Base-by-base conservation (phyloP, 2,888 invertebrate genomes). In the Zaprionus obscuricornis region DNA sequence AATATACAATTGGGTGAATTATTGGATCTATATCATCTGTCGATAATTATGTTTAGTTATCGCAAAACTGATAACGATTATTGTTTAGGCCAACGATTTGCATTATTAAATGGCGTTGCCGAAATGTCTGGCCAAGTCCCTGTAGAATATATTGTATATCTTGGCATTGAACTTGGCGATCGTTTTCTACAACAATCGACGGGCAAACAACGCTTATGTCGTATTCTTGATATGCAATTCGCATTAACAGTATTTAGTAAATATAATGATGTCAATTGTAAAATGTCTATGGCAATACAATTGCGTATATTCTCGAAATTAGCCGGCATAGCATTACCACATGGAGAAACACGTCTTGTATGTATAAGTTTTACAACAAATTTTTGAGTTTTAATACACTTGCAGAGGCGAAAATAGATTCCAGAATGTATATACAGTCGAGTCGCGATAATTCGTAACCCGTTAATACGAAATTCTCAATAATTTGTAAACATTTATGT, bases 41-140 rank as follows among this genome's bases (percentile, higher is more conserved):
- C 63, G 0, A 56, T 84, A 2, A 42, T 76, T 10, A 66, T 84
- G 81, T 52, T 62, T 24, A 33, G 20, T 3, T 76, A 57, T 16
- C 27, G n/a, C n/a, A n/a, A n/a, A 59, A 3, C 24, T 3, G n/a
- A 6, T 45, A 4, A 22, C 54, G 1, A 11, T 17, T 24, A 46
- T 7, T 11, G 54, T 4, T 51, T 43, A 11, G 10, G 8, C 2
- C 22, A 54, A 3, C 81, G 77, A 4, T 14, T 14, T 3, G 47
- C 18, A 1, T 8, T 77, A 3, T 1, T 76, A n/a, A 34, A 55
- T 11, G 47, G 33, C 0, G 66, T 76, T 0, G 3, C 36, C 2
- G 22, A 52, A 0, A 5, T 68, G 6, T 3, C 43, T 1, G 6
- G 4, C 1, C 3, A 27, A 0, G 29, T 77, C 31, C 17, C 29